Base-by-base conservation (phyloP, 2,888 invertebrate species). In the Plagodis pulveraria region DNA sequence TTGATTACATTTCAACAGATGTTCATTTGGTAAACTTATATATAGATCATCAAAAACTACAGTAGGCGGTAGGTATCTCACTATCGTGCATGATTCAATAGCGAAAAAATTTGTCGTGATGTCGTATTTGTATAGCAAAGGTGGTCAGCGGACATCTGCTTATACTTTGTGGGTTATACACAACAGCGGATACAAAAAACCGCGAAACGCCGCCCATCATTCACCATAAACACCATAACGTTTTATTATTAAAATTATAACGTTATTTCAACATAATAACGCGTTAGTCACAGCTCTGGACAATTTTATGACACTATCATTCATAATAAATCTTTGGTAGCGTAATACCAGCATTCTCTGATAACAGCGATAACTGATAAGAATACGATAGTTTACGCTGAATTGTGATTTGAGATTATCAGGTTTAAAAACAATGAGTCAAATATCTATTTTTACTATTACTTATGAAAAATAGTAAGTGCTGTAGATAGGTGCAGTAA, bases 251-350 rank as follows among this genome's bases (percentile, higher is more conserved):
- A 50, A 38, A 52, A n/a, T 50, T 55, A 54, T 50, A 40, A 50
- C 50, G 58, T n/a, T 36, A 56, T 63, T 53, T 56, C 56, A 53
- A 53, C 58, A 59, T 53, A 50, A 58, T 56, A 53, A 56, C 42
- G 53, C n/a, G 53, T 58, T 63, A 58, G 58, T 58, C 55, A 63
- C 47, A 35, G 48, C 45, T 56, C 56, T 50, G 56, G 49, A 44
- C 44, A 49, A 42, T 49, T 61, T 65, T 56, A 58, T 54, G 58
- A 51, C 44, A 50, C 45, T 60, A 59, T 67, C 58, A 51, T 50
- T 56, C 56, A 52, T 48, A 47, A 38, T 34, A 43, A 56, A 63
- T 55, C 62, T 52, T 50, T 49, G 48, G 43, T 38, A 51, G 34
- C 11, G 41, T 54, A 38, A 35, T 38, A 45, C 38, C 42, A 56